These are phyloP conservation scores for Takifugu rubripes DNA, from an alignment of 2,797 vertebrate species.

Conservation along the genomic window DNA sequence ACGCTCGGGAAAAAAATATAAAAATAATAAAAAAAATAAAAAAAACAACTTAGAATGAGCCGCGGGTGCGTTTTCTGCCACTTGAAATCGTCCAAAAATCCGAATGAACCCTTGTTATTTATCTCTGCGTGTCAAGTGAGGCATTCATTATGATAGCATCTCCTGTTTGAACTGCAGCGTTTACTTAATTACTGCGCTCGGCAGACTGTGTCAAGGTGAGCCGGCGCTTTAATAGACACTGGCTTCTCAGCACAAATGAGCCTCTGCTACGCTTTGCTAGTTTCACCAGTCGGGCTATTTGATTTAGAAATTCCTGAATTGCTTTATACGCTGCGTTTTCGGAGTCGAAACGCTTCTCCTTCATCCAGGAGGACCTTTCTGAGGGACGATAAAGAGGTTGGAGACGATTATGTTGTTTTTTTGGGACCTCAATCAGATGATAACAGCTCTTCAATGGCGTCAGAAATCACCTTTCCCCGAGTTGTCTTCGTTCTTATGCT, in stretches of 20 bases:
- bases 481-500: not conserved
- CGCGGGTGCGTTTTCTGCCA: conserved; percentile 10
- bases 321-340: conserved; percentile 56
- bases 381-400: conserved; percentile 20
- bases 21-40: conserved; percentile 10
- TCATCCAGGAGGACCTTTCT: conserved; percentile 17
- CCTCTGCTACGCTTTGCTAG: conserved; percentile 66
- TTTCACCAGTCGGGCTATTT: conserved; percentile 61
- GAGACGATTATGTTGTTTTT: conserved; percentile 14
- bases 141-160: conserved; percentile 64
- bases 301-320: conserved; percentile 63
- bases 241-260: conserved; percentile 67
- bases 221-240: conserved; percentile 71
- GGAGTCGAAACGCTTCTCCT: conserved; percentile 33
- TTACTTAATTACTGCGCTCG: conserved; percentile 76
- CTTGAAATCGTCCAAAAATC: conserved; percentile 34
- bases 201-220: conserved; percentile 75
- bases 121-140: conserved; percentile 63
- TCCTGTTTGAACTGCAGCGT: conserved; percentile 70
- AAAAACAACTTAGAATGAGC: not conserved
- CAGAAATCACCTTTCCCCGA: not conserved
- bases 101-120: conserved; percentile 56
- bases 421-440: conserved; percentile 10
- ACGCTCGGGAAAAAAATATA: conserved; percentile 18
- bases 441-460: not conserved